Percentiles rank a stretch among this genome's conserved stretches.
These are phyloP conservation scores for Cassiopea andromeda DNA, from an alignment of 30 jellyfish, hydroid and myxozoan species.

Conservation along the genomic window DNA sequence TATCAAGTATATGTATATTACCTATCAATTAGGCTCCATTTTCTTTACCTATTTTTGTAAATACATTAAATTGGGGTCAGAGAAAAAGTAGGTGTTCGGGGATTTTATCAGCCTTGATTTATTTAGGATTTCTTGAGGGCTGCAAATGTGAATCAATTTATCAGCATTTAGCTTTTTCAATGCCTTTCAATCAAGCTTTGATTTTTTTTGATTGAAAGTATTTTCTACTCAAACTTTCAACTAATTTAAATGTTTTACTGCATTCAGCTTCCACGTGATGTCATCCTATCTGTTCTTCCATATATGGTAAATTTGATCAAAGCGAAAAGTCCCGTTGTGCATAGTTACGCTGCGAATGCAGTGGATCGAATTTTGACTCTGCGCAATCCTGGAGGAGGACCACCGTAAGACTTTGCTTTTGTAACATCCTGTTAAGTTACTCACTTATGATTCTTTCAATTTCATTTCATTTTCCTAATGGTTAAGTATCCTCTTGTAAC, in stretches of 20 bases:
- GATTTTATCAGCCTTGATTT: no score
- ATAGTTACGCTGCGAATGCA: constrained; percentile 93
- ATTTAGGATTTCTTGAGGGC: no score
- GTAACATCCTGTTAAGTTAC: neutral
- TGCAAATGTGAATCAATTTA: no score
- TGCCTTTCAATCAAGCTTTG: no score
- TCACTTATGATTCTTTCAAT: neutral
- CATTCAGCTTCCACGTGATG: constrained; percentile 86
- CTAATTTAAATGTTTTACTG: neutral
- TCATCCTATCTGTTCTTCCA: constrained; percentile 63
- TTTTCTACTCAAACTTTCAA: neutral
- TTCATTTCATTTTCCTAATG: no score
- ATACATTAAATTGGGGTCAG: no score
- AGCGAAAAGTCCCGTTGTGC: constrained; percentile 93
- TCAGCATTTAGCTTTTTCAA: no score
- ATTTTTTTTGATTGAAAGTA: neutral
- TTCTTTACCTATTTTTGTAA: no score
- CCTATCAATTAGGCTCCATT: no score
- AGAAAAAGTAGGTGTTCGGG: no score
- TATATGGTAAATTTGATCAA: constrained; percentile 59
- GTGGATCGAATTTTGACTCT: constrained; percentile 77
- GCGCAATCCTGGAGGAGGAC: constrained; percentile 80
- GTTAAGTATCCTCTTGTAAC: no score
- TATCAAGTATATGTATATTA: no score
- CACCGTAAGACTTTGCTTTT: constrained; percentile 54